A percentile compares a stretch with the other conserved stretches of the same genome.
Evolutionary conservation across 2,797 vertebrate species (phyloP).

Genomic region (Sebastes cheni): DNA sequence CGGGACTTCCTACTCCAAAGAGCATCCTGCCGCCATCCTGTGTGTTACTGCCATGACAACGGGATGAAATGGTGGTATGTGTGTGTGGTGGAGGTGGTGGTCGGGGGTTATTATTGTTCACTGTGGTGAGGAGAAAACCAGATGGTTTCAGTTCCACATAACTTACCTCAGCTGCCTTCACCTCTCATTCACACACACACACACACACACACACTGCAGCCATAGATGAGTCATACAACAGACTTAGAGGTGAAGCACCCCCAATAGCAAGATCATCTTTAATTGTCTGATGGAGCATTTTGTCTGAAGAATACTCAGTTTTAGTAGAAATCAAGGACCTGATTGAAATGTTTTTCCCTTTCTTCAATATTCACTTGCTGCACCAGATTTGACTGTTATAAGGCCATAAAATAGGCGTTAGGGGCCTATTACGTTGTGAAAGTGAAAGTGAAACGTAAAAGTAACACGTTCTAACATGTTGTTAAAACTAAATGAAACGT

Average conservation of each 20-base stretch:
- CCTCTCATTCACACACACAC: background rate
- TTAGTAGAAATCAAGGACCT: background rate
- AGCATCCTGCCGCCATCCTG: background rate
- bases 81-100: background rate
- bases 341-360: background rate
- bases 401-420: no score
- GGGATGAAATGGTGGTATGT: background rate
- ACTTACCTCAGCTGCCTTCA: conserved; percentile 14
- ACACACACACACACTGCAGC: background rate
- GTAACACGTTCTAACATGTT: no score
- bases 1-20: background rate
- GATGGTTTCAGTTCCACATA: conserved; percentile 41
- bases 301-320: background rate
- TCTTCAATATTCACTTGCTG: background rate
- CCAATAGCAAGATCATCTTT: background rate
- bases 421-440: no score
- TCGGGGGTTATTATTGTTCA: conserved; percentile 16
- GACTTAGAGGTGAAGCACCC: conserved; percentile 1
- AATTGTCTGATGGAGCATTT: background rate
- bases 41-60: conserved; percentile 46
- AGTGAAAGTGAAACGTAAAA: no score
- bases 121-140: conserved; percentile 32
- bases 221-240: conserved; percentile 60
- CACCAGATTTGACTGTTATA: no score
- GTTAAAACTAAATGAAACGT: no score